Evolutionary conservation across 2,888 invertebrate species (phyloP), one percentile per base, ranked within the genome.

Genomic region (Lordiphosa andalusiaca): DNA sequence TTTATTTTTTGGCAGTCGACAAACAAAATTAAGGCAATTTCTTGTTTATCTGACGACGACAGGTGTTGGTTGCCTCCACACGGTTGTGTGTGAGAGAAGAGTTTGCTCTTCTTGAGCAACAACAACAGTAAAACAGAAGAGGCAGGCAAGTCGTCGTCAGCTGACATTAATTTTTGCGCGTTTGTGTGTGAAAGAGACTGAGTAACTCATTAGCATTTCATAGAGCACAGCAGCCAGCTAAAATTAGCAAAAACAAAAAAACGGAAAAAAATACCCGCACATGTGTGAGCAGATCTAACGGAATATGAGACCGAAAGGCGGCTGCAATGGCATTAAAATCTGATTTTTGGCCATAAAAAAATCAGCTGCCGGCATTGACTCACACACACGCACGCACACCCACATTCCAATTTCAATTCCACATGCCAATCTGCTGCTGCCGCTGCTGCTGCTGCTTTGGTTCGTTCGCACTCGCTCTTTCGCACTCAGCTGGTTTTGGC

Each of bases 391-490:
- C 54, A 44, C 51, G 6, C 25, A 53, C 38, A 54, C 30, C 53
- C 41, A 53, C 23, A 38, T 38, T 52, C 53, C 21, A 30, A 44
- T 48, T 35, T 47, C 21, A 6, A 37, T 30, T 41, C 25, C 16
- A 37, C 39, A 50, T 33, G 46, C 37, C 37, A 58, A 56, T 55
- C 49, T 69, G 59, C 69, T 59, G 53, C 19, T 19, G 53, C 53
- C 47, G 39, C 49, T 69, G 59, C 69, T 59, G 53, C 19, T 19
- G 53, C 53, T 50, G 39, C 25, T 30, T 46, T 63, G 49, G 78
- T 81, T 77, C 64, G 53, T 50, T 84, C 84, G 74, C 60, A 84
- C 81, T 81, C 69, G 69, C 77, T 73, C 64, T 64, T 62, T 56
- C 71, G 33, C 71, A 81, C 84, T 65, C 77, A 77, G 77, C 77